phyloP scores from a whole-genome alignment of 1,140 invertebrate species.

The Muscidifurax raptorellus region DNA sequence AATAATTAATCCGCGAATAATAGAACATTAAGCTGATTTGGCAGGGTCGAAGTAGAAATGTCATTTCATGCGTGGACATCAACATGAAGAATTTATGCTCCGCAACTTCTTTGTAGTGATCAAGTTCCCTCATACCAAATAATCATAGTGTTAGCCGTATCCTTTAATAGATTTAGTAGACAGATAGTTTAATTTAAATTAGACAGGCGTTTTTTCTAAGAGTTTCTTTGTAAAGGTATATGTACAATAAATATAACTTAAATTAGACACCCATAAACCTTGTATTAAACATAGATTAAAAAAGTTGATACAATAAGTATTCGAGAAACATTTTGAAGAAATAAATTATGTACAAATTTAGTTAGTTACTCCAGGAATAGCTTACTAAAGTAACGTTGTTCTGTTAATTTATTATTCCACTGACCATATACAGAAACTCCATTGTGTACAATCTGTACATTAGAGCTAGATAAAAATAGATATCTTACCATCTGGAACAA shows the following conservation, averaged over 20 bases:
- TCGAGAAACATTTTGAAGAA: background rate
- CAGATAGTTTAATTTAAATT: slow-evolving; percentile 25
- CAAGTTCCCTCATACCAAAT: slow-evolving; percentile 47
- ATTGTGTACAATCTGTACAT: background rate
- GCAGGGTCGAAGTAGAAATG: slow-evolving; percentile 36
- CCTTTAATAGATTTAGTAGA: slow-evolving; percentile 51
- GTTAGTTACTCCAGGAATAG: slow-evolving; percentile 40
- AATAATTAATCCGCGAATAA: slow-evolving; percentile 44
- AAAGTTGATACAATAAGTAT: background rate
- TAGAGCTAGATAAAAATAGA: background rate
- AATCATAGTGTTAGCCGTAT: slow-evolving; percentile 46
- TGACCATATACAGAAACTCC: slow-evolving; percentile 5
- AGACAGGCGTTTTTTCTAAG: slow-evolving; percentile 25
- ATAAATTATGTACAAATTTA: slow-evolving; percentile 7
- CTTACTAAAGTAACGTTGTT: background rate
- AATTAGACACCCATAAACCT: slow-evolving; percentile 31
- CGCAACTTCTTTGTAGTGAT: slow-evolving; percentile 43
- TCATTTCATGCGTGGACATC: slow-evolving; percentile 42
- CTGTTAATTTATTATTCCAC: background rate
- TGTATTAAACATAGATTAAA: slow-evolving; percentile 11
- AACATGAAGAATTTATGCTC: slow-evolving; percentile 33
- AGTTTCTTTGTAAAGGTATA: slow-evolving; percentile 24
- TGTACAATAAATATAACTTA: slow-evolving; percentile 28
- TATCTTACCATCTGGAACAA: slow-evolving; percentile 85
- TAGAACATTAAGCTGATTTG: slow-evolving; percentile 38